Evolutionary conservation across 2,888 invertebrate species (phyloP).

Genomic region (Petrophora chlorosata): DNA sequence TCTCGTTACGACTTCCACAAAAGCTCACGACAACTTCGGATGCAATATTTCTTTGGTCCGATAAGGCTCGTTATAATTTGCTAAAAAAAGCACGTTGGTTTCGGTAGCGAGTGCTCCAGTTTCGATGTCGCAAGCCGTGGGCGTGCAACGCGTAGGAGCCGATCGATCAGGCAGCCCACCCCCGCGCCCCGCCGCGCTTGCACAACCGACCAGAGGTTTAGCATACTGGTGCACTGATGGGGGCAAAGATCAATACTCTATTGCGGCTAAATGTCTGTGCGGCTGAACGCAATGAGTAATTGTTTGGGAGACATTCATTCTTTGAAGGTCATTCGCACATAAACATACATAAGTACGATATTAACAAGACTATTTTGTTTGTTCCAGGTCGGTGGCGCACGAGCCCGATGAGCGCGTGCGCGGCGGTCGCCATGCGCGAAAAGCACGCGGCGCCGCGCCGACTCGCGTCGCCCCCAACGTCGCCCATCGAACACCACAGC

Average conservation of each 20-base stretch:
- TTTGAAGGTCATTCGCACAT: neutral
- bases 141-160: conserved; percentile 73
- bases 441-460: conserved; percentile 96
- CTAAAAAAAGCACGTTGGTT: conserved; percentile 60
- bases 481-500: conserved; percentile 74
- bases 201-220: conserved; percentile 57
- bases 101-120: conserved; percentile 73
- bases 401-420: conserved; percentile 89
- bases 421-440: conserved; percentile 90
- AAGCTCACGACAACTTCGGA: conserved; percentile 44
- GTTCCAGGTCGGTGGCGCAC: conserved; percentile 82
- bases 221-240: conserved; percentile 54
- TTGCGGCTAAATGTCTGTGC: conserved; percentile 25
- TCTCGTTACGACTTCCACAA: conserved; percentile 38
- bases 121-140: conserved; percentile 74
- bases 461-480: conserved; percentile 85
- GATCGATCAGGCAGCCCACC: conserved; percentile 51
- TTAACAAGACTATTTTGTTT: conserved; percentile 40
- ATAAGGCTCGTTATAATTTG: conserved; percentile 63
- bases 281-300: conserved; percentile 19
- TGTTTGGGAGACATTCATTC: conserved; percentile 5
- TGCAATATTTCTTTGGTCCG: conserved; percentile 49
- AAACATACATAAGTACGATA: too few relatives aligned
- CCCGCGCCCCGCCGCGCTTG: conserved; percentile 61
- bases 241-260: conserved; percentile 49